phyloP scores from a whole-genome alignment of 2,113 vertebrate species.

The Mesoclemmys tuberculata region DNA sequence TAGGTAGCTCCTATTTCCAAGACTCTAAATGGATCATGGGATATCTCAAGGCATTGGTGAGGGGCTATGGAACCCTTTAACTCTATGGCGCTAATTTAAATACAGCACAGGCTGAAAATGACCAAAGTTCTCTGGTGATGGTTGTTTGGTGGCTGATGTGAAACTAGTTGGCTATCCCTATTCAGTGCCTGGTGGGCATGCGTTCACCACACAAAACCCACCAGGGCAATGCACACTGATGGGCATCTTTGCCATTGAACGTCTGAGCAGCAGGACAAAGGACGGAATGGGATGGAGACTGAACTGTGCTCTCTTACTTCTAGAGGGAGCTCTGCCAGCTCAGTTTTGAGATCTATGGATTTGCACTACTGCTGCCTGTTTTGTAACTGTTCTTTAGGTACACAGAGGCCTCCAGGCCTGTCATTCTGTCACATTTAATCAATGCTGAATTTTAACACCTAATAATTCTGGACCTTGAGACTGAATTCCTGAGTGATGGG shows the following conservation, averaged over 20 bases:
- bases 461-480: not conserved
- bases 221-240: not conserved
- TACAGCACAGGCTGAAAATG: not conserved
- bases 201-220: not conserved
- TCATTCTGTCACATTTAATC: not conserved
- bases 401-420: not conserved
- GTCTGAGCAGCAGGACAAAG: not conserved
- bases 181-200: not conserved
- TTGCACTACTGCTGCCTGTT: not conserved
- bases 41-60: not conserved
- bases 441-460: not conserved
- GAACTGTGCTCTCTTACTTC: not conserved
- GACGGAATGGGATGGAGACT: not conserved
- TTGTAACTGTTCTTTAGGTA: not conserved
- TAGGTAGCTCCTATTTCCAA: not conserved
- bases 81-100: not conserved
- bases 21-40: not conserved
- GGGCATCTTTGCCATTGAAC: not conserved
- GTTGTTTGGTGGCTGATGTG: not conserved
- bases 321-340: not conserved
- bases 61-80: not conserved
- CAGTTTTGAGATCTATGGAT: not conserved
- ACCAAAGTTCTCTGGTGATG: not conserved
- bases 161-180: not conserved
- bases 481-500: not conserved